Base-by-base conservation (phyloP, 1,140 invertebrate genomes). In the Megalonaias nervosa region DNA sequence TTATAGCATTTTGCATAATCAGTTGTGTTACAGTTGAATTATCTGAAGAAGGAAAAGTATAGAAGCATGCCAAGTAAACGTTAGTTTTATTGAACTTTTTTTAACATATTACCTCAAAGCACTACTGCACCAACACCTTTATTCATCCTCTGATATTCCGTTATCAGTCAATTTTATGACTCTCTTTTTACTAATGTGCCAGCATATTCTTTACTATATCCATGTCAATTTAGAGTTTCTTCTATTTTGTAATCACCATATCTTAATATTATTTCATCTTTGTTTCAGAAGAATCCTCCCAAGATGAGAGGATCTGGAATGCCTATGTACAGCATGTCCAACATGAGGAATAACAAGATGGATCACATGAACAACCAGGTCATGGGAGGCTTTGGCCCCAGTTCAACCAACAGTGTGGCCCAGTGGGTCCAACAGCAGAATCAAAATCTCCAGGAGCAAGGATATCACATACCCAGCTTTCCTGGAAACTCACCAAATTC, bases 361-460 rank as follows among this genome's bases (percentile, higher is more conserved):
- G 68, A 60, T 56, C 72, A 57, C 23, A 81, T 81, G 77, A 81
- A 71, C 23, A 68, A 58, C 23, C 38, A 59, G 21, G 58, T 57
- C 16, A 74, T 71, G 72, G 71, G 56, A 19, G 68, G 58, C 58
- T 66, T 71, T 57, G 78, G 80, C 66, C 70, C 84, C 12, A 79
- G 81, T 76, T 77, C 83, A 21, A 21, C 77, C 68, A 58, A 65
- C 68, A 80, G 80, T 64, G 87, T 89, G 15, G 87, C 84, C 21
- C 87, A 89, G 77, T 89, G 88, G 88, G 88, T 89, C 26, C 86
- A 89, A 73, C 86, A 89, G 75, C 87, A 89, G 74, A 88, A 89
- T 73, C 84, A 84, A 57, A 87, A 87, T 75, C 80, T 89, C 38
- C 84, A 89, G 70, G 84, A 89, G 67, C 86, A 84, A 71, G 81